phyloP scores from a whole-genome alignment of 2,797 vertebrate genomes.

The Brachyalestes nurse region DNA sequence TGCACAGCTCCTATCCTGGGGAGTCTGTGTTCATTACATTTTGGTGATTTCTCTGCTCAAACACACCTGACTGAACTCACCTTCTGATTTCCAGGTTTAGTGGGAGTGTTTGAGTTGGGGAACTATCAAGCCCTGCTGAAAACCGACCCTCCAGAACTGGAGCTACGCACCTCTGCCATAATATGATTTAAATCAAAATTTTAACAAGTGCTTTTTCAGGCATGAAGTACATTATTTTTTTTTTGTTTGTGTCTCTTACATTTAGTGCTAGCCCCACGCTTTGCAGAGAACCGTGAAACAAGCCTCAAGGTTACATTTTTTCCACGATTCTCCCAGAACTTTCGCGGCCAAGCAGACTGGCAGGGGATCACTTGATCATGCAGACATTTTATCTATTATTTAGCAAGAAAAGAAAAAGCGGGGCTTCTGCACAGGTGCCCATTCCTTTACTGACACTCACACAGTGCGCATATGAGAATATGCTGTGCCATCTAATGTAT shows the following conservation, averaged over 20 bases:
- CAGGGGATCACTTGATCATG: conserved; percentile 43
- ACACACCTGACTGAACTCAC: too few relatives aligned
- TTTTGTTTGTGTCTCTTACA: neutral
- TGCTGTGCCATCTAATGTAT: conserved; percentile 5
- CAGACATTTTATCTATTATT: conserved; percentile 56
- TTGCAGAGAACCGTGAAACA: neutral
- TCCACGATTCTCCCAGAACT: conserved; percentile 34
- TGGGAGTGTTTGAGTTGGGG: too few relatives aligned
- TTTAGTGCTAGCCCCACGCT: neutral
- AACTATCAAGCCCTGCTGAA: too few relatives aligned
- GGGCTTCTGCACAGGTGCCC: conserved; percentile 42
- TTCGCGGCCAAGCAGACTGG: conserved; percentile 19
- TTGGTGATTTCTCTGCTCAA: too few relatives aligned
- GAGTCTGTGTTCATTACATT: too few relatives aligned
- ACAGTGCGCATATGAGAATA: conserved; percentile 19
- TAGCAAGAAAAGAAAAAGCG: conserved; percentile 36
- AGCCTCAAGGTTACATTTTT: conserved; percentile 6
- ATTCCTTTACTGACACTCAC: conserved; percentile 8
- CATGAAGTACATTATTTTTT: neutral
- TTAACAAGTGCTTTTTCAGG: neutral
- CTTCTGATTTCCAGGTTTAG: too few relatives aligned
- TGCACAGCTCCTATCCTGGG: too few relatives aligned
- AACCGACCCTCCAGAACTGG: too few relatives aligned
- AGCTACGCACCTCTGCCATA: neutral
- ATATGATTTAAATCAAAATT: neutral